Conservation (phyloP, 37 sponge, comb jelly and placozoan genomes). For the Halisarca cf. caerulea region DNA sequence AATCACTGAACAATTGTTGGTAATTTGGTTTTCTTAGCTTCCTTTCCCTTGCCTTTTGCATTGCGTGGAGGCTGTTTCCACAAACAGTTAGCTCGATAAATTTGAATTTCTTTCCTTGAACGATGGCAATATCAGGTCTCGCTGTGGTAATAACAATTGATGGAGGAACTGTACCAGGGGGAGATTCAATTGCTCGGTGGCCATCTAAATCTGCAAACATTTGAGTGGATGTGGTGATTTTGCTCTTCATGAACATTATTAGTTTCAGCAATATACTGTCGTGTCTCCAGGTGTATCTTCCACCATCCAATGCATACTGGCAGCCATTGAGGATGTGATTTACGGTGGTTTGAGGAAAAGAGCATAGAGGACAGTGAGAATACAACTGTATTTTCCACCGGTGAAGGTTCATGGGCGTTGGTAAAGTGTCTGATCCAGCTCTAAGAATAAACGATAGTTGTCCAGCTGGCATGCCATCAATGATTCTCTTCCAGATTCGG, state of each 20-base stretch:
- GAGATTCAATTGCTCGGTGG: neutral
- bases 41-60: too few species aligned
- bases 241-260: neutral
- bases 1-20: too few species aligned
- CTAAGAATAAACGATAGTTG: constrained; percentile 18
- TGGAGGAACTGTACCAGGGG: neutral
- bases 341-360: neutral
- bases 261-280: neutral
- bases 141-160: neutral
- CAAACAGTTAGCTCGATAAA: too few species aligned
- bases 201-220: neutral
- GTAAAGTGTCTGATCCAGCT: constrained; percentile 35
- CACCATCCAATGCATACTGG: neutral
- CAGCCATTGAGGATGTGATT: constrained; percentile 34
- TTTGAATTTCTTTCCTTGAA: too few species aligned
- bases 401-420: constrained; percentile 24
- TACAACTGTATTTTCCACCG: constrained; percentile 4
- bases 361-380: constrained; percentile 15
- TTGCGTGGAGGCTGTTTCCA: too few species aligned
- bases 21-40: too few species aligned
- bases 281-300: constrained; percentile 30
- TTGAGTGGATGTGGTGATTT: neutral
- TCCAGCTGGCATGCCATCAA: constrained; percentile 15
- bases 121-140: neutral
- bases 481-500: constrained; percentile 1